Evolutionary conservation across 2,797 vertebrate species (phyloP).

Genomic region (Gallinago nigripennis): DNA sequence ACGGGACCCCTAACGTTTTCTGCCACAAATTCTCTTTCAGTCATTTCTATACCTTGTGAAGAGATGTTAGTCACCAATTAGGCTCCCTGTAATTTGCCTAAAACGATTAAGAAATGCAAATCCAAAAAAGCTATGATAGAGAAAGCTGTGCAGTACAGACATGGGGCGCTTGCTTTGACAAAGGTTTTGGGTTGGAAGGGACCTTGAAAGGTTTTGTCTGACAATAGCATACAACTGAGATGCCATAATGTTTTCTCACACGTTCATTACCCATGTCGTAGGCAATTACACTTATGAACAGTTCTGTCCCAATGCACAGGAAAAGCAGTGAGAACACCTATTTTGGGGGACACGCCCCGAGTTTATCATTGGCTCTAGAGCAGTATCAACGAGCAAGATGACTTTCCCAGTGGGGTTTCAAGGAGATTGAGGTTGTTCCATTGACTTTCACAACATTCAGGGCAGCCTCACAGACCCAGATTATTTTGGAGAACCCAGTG

Average conservation of each 20-base stretch:
- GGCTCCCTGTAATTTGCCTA: not conserved
- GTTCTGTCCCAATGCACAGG: not conserved
- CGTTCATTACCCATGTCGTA: rapidly evolving
- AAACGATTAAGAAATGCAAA: not conserved
- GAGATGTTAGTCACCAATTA: not conserved
- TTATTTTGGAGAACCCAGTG: not conserved
- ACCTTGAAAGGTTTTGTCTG: not conserved
- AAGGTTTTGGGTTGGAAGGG: not conserved
- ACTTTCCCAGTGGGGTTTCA: not conserved
- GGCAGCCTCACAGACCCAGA: not conserved
- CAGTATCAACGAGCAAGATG: not conserved
- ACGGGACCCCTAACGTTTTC: not conserved
- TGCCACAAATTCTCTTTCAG: not conserved
- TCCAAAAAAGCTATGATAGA: not conserved
- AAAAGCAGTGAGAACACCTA: not conserved
- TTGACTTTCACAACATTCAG: not conserved
- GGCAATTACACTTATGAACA: not conserved
- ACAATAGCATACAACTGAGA: not conserved
- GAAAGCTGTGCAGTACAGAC: not conserved
- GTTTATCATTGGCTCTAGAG: not conserved
- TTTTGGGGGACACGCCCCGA: not conserved
- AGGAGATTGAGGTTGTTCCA: not conserved
- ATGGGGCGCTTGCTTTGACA: not conserved
- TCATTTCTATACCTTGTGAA: not conserved
- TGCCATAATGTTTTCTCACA: not conserved